Base-by-base conservation (phyloP, 2,113 vertebrate genomes). In the Phodopus roborovskii region DNA sequence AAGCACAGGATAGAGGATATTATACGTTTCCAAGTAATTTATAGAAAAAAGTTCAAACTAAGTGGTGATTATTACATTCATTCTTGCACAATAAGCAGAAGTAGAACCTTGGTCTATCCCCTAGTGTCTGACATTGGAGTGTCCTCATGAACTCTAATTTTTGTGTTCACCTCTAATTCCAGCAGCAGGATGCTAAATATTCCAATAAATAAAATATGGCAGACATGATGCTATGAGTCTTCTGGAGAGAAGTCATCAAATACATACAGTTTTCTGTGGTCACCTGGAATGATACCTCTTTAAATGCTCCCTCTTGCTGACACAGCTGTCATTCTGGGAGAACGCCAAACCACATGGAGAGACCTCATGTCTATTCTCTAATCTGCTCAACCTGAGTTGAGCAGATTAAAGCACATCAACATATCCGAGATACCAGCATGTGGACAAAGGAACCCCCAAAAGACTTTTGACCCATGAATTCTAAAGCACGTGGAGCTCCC, bases 241-340 rank as follows among this genome's bases (percentile, higher is more conserved):
- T 94, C 71, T 36, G 12, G 90, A 58, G 19, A 5, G 5, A 62
- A 5, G 56, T 86, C 88, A 50, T 70, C 92, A 79, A 53, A 75
- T 62, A 66, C 3, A 50, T 7, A 12, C 5, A 42, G 22, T 70
- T 86, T 85, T 73, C 7, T 50, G 42, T 24, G 88, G 30, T 91
- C 10, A 15, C 77, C 50, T 81, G 66, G 58, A 77, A 36, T 8
- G 58, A 36, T 26, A 58, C 10, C 39, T 56, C 50, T 92, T 64
- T 36, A 17, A 90, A 42, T 2, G 6, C 9, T 88, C n/a, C 36
- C 42, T 62, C 68, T 50, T 70, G 58, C 78, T 83, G 85, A 64
- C 60, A 94, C 42, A 94, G 53, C 68, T 88, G 56, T 68, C 58
- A 83, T 70, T 36, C 45, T 81, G 39, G 33, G 53, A 96, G 58